A percentile compares a stretch with the other conserved stretches of the same genome.
Evolutionary conservation across 2,888 invertebrate genomes (phyloP).

Genomic region (Ormyrus labotus): DNA sequence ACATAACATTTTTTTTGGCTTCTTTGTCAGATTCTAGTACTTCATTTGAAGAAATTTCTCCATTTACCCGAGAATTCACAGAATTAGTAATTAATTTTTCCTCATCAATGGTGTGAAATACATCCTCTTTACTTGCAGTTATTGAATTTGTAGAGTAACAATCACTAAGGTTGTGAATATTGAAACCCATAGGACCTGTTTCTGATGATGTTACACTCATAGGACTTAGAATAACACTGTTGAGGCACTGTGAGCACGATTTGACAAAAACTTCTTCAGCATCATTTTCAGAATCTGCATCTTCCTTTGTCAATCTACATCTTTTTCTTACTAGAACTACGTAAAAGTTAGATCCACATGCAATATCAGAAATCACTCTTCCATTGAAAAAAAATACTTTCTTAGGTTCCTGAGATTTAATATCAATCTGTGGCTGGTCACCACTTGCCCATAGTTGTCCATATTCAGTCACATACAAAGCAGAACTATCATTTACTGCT

Average conservation of each 20-base stretch:
- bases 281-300: constrained; percentile 78
- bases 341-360: constrained; percentile 87
- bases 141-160: constrained; percentile 79
- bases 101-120: constrained; percentile 33
- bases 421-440: constrained; percentile 81
- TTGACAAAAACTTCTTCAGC: constrained; percentile 82
- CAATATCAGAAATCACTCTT: constrained; percentile 82
- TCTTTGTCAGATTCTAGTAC: constrained; percentile 65
- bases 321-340: constrained; percentile 83
- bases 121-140: constrained; percentile 78
- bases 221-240: constrained; percentile 65
- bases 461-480: constrained; percentile 81
- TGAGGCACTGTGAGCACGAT: constrained; percentile 81
- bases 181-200: constrained; percentile 80
- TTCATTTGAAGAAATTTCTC: constrained; percentile 37
- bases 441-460: constrained; percentile 85
- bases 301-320: constrained; percentile 75
- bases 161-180: constrained; percentile 80
- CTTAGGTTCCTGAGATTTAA: constrained; percentile 80
- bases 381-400: constrained; percentile 84
- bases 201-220: constrained; percentile 79
- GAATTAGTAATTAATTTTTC: constrained; percentile 50
- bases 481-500: constrained; percentile 80
- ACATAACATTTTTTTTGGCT: constrained; percentile 81
- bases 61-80: constrained; percentile 46